phyloP scores from a whole-genome alignment of 2,797 vertebrate species.

The Peromyscus melanophrys region DNA sequence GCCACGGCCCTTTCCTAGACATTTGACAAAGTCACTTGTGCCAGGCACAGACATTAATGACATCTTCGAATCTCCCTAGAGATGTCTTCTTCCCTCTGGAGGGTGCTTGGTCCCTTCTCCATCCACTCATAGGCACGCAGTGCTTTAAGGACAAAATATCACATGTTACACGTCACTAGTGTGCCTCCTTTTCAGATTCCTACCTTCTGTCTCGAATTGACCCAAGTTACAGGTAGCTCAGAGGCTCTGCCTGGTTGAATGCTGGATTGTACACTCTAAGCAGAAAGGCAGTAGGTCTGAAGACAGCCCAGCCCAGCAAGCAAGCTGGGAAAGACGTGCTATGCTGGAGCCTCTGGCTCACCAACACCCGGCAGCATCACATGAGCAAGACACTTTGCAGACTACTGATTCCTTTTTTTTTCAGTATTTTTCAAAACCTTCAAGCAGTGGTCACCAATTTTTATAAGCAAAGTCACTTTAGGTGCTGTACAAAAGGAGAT shows the following conservation, averaged over 20 bases:
- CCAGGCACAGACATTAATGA: neutral
- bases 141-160: neutral
- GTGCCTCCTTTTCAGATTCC: neutral
- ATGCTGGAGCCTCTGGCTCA: neutral
- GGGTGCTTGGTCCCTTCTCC: neutral
- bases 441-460: conserved; percentile 26
- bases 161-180: neutral
- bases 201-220: conserved; percentile 12
- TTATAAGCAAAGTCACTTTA: conserved; percentile 38
- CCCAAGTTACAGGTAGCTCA: neutral
- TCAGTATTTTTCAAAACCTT: conserved; percentile 36
- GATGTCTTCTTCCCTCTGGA: neutral
- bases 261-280: conserved; percentile 2
- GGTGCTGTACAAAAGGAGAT: neutral
- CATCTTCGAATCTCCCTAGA: conserved; percentile 25
- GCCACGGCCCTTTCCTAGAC: neutral
- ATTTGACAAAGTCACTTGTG: neutral
- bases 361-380: neutral
- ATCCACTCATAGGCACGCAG: neutral
- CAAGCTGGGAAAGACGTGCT: neutral
- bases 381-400: neutral
- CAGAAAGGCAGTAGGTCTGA: neutral
- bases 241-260: neutral
- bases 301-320: neutral
- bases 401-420: neutral